Base-by-base conservation (phyloP, 2,888 invertebrate species). In the Mellilla xanthometata region DNA sequence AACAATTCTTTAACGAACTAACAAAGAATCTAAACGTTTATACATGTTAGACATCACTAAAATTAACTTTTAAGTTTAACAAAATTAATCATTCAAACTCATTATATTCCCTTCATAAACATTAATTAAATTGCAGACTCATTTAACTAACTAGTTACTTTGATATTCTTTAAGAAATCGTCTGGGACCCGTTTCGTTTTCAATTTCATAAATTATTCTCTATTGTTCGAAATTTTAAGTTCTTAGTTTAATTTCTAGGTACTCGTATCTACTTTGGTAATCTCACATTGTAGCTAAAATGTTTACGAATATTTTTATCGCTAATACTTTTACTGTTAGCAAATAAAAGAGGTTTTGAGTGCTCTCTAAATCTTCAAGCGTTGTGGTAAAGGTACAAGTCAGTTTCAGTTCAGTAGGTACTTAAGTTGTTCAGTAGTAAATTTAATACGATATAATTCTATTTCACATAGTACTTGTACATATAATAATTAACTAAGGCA, bases 161-260 rank as follows among this genome's bases (percentile, higher is more conserved):
- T 54, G 39, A 63, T 68, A 67, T 64, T 60, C 58, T 62, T 49
- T 42, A 42, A 62, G 60, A 59, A 65, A 60, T 65, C 56, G 58
- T 60, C 66, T 58, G 43, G 56, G 59, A 62, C 46, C 13, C 2
- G 36, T 50, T 47, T 28, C 26, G 2, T 5, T 31, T 40, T 38
- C 41, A 34, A 52, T 40, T 40, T 41, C 28, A 52, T 56, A 52
- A 48, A 52, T 52, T 47, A 54, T 56, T 54, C 48, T 46, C 36
- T 45, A 34, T 43, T 56, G 38, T 49, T 45, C 44, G 44, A 49
- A 26, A 39, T 44, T 29, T 49, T 13, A 56, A 36, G 40, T 45
- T 24, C 46, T 49, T 42, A 53, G 49, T 47, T n/a, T 42, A 47
- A 49, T 49, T 49, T 35, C 39, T 45, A 52, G 6, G 15, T 1